Base-by-base conservation (phyloP, 2,113 vertebrate species). In the Cheirogaleus medius region DNA sequence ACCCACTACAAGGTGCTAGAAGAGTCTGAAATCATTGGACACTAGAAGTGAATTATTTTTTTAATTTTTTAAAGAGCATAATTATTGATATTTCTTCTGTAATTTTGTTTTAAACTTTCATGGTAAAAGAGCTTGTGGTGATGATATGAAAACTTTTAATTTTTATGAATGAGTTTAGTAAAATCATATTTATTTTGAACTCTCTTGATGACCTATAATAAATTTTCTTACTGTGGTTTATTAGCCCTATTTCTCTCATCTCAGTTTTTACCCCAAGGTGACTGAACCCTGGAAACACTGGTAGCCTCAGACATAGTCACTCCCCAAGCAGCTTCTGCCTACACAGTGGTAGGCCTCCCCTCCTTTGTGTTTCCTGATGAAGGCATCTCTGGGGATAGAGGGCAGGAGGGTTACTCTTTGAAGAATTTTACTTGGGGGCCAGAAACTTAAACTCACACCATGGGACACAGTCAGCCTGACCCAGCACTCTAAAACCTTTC, bases 341-440 rank as follows among this genome's bases (percentile, higher is more conserved):
- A 25, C 44, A 49, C 21, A 69, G 32, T 6, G 25, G 39, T 14
- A 87, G 27, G 18, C 23, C 88, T 56, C 8, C 32, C 21, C 76
- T 49, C 52, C 71, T 87, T 58, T 90, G 68, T 97, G 63, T 83
- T 90, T 93, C 78, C 83, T 76, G 63, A 87, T 73, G 90, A 60
- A 84, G 23, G 3, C 47, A 21, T 80, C 68, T 88, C 92, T 56
- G 54, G 83, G 82, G 78, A 91, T 39, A 71, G 34, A 73, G 88
- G 58, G 42, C 47, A 69, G 64, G 44, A 94, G 68, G 69, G 52
- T 42, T 95, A 74, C n/a, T 91, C 97, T 98, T 98, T 97, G 97
- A 98, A 98, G 97, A 97, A 97, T 98, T 97, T 97, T 95, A 93
- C 94, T 93, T 91, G 93, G 94, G 77, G 95, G 91, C 47, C 85